Evolutionary conservation across 2,888 invertebrate species (phyloP).

Genomic region (Leptopilina syphax): DNA sequence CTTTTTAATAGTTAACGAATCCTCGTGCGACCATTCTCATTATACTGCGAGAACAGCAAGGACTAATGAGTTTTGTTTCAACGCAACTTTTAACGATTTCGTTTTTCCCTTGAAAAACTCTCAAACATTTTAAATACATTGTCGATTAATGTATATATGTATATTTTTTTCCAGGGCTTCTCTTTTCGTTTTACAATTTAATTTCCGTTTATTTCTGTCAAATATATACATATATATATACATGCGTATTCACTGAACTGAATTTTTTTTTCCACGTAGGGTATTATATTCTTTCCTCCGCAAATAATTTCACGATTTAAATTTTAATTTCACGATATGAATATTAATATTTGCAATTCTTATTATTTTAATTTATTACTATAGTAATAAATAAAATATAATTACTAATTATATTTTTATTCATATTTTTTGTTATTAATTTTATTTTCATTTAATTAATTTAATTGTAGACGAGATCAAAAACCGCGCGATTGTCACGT

Average conservation of each 20-base stretch:
- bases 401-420: too few relatives aligned
- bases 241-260: background rate
- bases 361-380: too few relatives aligned
- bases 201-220: constrained; percentile 1
- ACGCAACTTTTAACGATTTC: background rate
- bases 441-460: too few relatives aligned
- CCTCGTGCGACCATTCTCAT: background rate
- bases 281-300: too few relatives aligned
- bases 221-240: too few relatives aligned
- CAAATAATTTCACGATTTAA: too few relatives aligned
- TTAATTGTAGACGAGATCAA: too few relatives aligned
- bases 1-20: constrained; percentile 4
- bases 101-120: background rate
- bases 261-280: background rate
- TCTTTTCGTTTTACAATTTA: constrained; percentile 8
- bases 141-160: background rate
- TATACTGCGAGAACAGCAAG: background rate
- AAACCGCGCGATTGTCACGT: too few relatives aligned
- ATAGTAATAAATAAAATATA: too few relatives aligned
- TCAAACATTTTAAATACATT: constrained; percentile 3
- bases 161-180: background rate
- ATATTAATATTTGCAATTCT: too few relatives aligned
- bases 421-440: too few relatives aligned
- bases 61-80: constrained; percentile 14
- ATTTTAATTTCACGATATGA: too few relatives aligned